Base-by-base conservation (phyloP, 2,888 invertebrate genomes). In the Nycteola revayana region DNA sequence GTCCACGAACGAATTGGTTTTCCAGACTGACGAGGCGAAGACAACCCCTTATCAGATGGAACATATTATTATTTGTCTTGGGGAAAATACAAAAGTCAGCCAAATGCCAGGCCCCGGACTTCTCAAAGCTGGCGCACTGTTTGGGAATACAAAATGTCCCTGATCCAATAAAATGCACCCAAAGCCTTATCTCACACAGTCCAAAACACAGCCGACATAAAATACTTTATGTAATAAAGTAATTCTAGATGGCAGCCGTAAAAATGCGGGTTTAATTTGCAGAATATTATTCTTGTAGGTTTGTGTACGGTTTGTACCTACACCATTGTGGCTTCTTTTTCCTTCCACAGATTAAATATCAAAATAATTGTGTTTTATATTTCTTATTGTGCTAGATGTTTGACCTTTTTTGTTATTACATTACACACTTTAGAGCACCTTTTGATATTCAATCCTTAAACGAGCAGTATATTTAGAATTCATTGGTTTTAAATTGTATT, bases 1-100 rank as follows among this genome's bases (percentile, higher is more conserved):
- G 77, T 76, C 75, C 73, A 60, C 75, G 68, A 69, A 71, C 63
- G 79, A 76, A 83, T 82, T 76, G 78, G 76, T 71, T 71, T 68
- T 59, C 64, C 48, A 68, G 68, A 69, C 76, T 77, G 79, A 78
- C 76, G 75, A 77, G 71, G 69, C 75, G 84, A 75, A 79, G 81
- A 83, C 83, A 78, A 66, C 55, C 73, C 66, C 78, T 81, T 85
- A 85, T 84, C 82, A 70, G 82, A 83, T 84, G 70, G 67, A 70
- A 75, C 78, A 78, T 78, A 78, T 79, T 82, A 78, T 79, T 82
- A 81, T 85, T 82, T 82, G 75, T 78, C 73, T 76, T 65, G 66
- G 60, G 65, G 63, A 72, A 75, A 77, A 74, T 69, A 74, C 72
- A 67, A 72, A 75, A 75, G 75, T 74, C 73, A 73, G 76, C 75